These are phyloP conservation scores for Trichogramma pretiosum DNA, from an alignment of 1,140 invertebrate species.

Conservation along the genomic window DNA sequence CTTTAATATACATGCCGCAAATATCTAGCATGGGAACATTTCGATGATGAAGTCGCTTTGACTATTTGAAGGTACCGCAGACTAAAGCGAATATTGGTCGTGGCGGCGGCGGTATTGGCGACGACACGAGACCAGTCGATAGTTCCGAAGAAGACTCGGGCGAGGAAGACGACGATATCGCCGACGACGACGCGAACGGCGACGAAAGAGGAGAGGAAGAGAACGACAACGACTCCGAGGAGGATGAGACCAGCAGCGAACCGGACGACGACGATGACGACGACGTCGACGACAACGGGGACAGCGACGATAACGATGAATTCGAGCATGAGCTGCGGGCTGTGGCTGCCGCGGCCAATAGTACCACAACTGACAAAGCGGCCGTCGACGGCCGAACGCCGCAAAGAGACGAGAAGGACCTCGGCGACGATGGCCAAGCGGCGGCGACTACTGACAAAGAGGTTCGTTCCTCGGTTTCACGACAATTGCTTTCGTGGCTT, in stretches of 20 bases:
- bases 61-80: not conserved
- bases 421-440: slow-evolving; percentile 25
- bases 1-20: no score
- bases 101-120: not conserved
- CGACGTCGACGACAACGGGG: slow-evolving; percentile 8
- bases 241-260: slow-evolving; percentile 22
- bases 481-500: no score
- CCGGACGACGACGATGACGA: slow-evolving; percentile 13
- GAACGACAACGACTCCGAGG: slow-evolving; percentile 15
- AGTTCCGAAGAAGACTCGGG: slow-evolving; percentile 12
- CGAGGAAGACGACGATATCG: slow-evolving; percentile 7
- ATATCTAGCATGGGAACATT: no score
- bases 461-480: no score
- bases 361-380: no score
- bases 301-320: slow-evolving; percentile 25
- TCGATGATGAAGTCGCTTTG: not conserved
- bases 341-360: slow-evolving; percentile 18
- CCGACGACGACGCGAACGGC: not conserved
- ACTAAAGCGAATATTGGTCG: no score
- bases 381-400: no score
- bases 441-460: slow-evolving; percentile 27
- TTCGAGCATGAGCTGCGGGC: slow-evolving; percentile 37
- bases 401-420: slow-evolving; percentile 25
- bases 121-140: not conserved
- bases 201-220: slow-evolving; percentile 12